Percentiles rank a stretch among this genome's conserved stretches.
Conservation (phyloP, 1,140 invertebrate genomes). For the Matsumurasca onukii region DNA sequence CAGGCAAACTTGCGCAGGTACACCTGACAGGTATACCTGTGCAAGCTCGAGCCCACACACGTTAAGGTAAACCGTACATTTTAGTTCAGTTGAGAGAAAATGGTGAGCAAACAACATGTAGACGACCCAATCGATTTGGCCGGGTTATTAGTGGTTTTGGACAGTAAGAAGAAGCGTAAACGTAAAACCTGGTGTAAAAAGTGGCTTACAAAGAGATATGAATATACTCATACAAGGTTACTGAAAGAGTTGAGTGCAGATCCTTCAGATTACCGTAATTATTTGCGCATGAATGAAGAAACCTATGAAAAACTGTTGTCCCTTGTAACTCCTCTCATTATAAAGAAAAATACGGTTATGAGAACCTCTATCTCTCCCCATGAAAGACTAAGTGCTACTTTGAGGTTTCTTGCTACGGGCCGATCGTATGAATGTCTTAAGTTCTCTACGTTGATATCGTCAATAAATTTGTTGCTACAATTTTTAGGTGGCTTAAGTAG, state of each 20-base stretch:
- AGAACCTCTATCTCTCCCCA: slow-evolving; percentile 45
- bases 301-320: slow-evolving; percentile 36
- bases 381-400: slow-evolving; percentile 46
- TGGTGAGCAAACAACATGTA: too few species aligned
- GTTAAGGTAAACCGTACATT: too few species aligned
- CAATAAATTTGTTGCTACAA: too few species aligned
- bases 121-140: neutral
- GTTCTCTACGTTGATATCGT: slow-evolving; percentile 44
- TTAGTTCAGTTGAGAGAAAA: too few species aligned
- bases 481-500: too few species aligned
- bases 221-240: slow-evolving; percentile 15
- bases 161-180: slow-evolving; percentile 21
- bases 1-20: too few species aligned
- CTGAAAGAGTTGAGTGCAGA: slow-evolving; percentile 35
- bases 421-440: slow-evolving; percentile 46
- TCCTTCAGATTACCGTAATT: slow-evolving; percentile 38
- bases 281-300: slow-evolving; percentile 43
- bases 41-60: too few species aligned
- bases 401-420: slow-evolving; percentile 47
- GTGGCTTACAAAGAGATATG: slow-evolving; percentile 15
- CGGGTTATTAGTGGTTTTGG: neutral
- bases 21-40: too few species aligned
- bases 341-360: slow-evolving; percentile 47
- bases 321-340: slow-evolving; percentile 41
- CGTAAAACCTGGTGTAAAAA: slow-evolving; percentile 20